Evolutionary conservation across 2,113 vertebrate genomes (phyloP).

Genomic region (Etheostoma spectabile): DNA sequence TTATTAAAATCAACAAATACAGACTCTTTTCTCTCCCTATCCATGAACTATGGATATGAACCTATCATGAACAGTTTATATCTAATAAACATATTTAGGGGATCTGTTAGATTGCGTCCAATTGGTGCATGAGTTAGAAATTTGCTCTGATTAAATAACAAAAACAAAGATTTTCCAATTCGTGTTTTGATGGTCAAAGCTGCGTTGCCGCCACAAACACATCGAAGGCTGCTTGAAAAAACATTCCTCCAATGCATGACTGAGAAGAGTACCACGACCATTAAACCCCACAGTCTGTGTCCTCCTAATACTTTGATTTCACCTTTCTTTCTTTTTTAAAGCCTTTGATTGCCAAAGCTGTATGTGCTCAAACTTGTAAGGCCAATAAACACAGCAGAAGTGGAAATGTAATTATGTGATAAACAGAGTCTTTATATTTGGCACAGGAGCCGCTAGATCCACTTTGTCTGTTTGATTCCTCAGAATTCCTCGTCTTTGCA

Average conservation of each 20-base stretch:
- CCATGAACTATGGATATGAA: background rate
- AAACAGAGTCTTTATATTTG: constrained; percentile 68
- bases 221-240: background rate
- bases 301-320: constrained; percentile 47
- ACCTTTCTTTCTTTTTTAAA: constrained; percentile 16
- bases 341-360: constrained; percentile 58
- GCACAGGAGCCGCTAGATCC: constrained; percentile 42
- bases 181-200: constrained; percentile 14
- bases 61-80: constrained; percentile 4
- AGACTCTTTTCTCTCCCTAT: constrained; percentile 10
- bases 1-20: constrained; percentile 30
- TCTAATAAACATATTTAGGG: background rate
- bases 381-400: constrained; percentile 65
- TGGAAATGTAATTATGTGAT: constrained; percentile 76
- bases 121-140: constrained; percentile 10
- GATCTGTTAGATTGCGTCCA: background rate
- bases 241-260: constrained; percentile 22
- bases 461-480: constrained; percentile 60
- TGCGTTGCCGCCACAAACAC: background rate
- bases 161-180: constrained; percentile 10
- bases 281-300: constrained; percentile 25
- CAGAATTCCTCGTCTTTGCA: constrained; percentile 61
- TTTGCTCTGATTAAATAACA: constrained; percentile 1
- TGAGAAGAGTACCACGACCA: background rate
- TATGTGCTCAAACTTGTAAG: constrained; percentile 56